Conservation (phyloP, 2,113 vertebrate species). For the Promerops cafer region DNA sequence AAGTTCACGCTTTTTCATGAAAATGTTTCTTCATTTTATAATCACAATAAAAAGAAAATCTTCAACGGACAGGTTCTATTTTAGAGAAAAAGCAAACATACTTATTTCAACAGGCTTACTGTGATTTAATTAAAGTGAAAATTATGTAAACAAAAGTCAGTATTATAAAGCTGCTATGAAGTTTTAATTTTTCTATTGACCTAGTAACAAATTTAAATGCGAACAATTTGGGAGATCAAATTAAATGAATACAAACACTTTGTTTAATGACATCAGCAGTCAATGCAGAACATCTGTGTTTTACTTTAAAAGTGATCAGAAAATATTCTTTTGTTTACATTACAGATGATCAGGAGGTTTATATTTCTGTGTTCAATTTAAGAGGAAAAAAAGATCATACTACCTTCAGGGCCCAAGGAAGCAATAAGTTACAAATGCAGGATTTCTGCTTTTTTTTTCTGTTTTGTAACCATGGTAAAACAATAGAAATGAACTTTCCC, state of each 20-base stretch:
- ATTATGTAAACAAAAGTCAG: conserved; percentile 32
- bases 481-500: conserved; percentile 98
- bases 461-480: conserved; percentile 91
- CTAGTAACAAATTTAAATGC: conserved; percentile 58
- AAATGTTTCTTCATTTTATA: conserved; percentile 48
- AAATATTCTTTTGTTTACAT: conserved; percentile 74
- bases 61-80: not conserved
- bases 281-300: conserved; percentile 65
- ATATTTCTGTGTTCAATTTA: conserved; percentile 85
- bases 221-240: conserved; percentile 62
- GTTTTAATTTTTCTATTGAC: conserved; percentile 53
- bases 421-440: conserved; percentile 85
- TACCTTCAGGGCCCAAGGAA: conserved; percentile 73
- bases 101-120: conserved; percentile 45
- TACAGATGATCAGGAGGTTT: conserved; percentile 73
- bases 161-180: not conserved
- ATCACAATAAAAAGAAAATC: conserved; percentile 12
- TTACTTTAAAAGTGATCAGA: conserved; percentile 67
- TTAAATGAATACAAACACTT: conserved; percentile 70
- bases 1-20: not conserved
- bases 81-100: conserved; percentile 38
- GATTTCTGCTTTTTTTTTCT: conserved; percentile 79
- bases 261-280: conserved; percentile 61
- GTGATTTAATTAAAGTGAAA: conserved; percentile 38
- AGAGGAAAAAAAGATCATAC: conserved; percentile 72